These are phyloP conservation scores for Martes flavigula DNA, from an alignment of 2,797 vertebrate genomes.

Conservation along the genomic window DNA sequence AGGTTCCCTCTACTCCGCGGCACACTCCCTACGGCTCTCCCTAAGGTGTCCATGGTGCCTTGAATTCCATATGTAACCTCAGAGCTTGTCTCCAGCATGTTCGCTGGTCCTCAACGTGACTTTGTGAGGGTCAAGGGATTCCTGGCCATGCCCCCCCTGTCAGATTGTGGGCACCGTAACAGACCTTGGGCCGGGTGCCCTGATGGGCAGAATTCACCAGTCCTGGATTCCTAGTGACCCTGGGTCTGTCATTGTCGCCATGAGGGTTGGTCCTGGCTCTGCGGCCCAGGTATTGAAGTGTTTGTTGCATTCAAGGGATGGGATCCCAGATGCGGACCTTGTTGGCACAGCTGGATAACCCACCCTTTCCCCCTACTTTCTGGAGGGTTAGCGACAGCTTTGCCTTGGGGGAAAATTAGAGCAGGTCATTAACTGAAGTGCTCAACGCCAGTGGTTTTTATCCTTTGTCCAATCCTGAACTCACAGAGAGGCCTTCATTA, in stretches of 20 bases:
- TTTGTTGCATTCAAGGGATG: not conserved
- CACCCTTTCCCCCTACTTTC: not conserved
- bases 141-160: too few species aligned
- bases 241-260: not conserved
- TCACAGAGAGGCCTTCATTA: not conserved
- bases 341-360: not conserved
- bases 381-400: not conserved
- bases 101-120: rapidly evolving
- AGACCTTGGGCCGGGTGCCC: not conserved
- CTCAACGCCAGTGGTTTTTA: not conserved
- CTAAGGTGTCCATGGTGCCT: rapidly evolving
- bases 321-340: not conserved
- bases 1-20: not conserved
- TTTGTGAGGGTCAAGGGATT: not conserved
- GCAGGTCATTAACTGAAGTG: not conserved
- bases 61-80: not conserved
- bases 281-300: not conserved
- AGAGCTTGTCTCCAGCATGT: not conserved
- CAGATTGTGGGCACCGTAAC: not conserved
- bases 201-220: not conserved
- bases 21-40: too few species aligned
- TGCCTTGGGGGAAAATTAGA: not conserved
- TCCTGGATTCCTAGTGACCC: not conserved
- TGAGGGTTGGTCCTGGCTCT: not conserved
- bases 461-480: not conserved